Conservation (phyloP, 2,888 invertebrate genomes). For the Didymodactylos carnosus region DNA sequence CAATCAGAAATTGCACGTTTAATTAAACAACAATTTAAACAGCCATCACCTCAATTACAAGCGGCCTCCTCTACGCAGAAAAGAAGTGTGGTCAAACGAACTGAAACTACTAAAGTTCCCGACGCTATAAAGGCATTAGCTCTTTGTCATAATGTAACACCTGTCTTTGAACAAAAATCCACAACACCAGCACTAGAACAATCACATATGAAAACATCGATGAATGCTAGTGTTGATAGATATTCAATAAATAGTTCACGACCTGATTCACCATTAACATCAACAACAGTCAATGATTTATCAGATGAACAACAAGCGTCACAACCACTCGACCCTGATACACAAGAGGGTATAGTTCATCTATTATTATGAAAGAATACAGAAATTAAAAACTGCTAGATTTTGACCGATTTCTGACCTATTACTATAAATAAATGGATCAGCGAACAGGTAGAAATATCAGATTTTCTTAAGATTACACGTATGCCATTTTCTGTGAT, state of each 20-base stretch:
- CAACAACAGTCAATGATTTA: not conserved
- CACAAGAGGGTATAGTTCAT: no score
- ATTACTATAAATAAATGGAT: no score
- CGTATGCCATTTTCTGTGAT: no score
- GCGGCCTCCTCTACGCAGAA: not conserved
- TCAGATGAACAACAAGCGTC: not conserved
- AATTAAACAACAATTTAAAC: not conserved
- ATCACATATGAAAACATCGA: not conserved
- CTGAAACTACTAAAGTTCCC: conserved; percentile 56
- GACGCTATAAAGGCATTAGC: conserved; percentile 81
- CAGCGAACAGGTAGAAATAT: no score
- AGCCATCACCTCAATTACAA: not conserved
- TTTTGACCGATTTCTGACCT: no score
- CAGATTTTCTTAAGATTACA: no score
- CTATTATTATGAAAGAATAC: no score
- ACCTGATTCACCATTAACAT: not conserved
- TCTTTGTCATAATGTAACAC: conserved; percentile 95
- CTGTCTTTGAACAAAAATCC: conserved; percentile 29
- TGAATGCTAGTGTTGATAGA: not conserved
- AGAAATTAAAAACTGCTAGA: no score
- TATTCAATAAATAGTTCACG: not conserved
- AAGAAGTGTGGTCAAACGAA: conserved; percentile 42
- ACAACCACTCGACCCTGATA: no score
- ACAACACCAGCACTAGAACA: not conserved
- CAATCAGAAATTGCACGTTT: conserved; percentile 3